These are phyloP conservation scores for Aspidoscelis tigris DNA, from an alignment of 2,113 vertebrate species.

Conservation along the genomic window DNA sequence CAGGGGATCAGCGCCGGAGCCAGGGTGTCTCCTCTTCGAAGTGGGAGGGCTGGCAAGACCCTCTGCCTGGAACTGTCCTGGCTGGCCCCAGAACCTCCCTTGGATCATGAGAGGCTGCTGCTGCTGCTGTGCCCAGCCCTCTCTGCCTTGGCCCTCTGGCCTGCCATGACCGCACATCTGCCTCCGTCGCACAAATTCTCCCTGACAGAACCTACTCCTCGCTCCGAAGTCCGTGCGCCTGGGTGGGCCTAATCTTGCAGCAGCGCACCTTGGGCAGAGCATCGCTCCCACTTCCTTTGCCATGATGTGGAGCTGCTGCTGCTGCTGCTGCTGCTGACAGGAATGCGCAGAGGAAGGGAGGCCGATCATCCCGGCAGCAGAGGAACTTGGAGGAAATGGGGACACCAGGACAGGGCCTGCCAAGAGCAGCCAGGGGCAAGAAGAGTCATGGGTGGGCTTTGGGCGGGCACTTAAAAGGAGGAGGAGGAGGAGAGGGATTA, in stretches of 20 bases:
- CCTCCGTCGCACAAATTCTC: neutral
- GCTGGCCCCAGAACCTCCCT: neutral
- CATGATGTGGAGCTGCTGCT: no score
- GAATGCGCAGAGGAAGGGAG: neutral
- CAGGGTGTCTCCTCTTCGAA: neutral
- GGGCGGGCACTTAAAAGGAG: neutral
- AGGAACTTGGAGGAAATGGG: no score
- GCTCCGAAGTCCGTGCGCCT: neutral
- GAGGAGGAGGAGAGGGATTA: neutral
- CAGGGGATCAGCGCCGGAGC: neutral
- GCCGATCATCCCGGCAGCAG: neutral
- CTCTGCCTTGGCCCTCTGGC: neutral
- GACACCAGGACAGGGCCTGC: neutral
- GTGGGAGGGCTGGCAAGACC: neutral
- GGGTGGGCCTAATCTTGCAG: neutral
- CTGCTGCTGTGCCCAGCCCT: neutral
- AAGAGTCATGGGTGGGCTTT: constrained; percentile 16
- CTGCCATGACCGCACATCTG: neutral
- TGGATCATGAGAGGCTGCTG: neutral
- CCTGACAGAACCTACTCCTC: neutral
- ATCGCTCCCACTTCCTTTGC: neutral
- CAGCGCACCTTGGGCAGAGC: neutral
- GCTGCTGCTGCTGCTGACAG: neutral
- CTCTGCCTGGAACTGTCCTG: neutral
- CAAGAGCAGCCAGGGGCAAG: neutral